Percentiles rank a stretch among this genome's conserved stretches.
These are phyloP conservation scores for Cydia pomonella DNA, from an alignment of 1,140 invertebrate genomes.

Conservation along the genomic window DNA sequence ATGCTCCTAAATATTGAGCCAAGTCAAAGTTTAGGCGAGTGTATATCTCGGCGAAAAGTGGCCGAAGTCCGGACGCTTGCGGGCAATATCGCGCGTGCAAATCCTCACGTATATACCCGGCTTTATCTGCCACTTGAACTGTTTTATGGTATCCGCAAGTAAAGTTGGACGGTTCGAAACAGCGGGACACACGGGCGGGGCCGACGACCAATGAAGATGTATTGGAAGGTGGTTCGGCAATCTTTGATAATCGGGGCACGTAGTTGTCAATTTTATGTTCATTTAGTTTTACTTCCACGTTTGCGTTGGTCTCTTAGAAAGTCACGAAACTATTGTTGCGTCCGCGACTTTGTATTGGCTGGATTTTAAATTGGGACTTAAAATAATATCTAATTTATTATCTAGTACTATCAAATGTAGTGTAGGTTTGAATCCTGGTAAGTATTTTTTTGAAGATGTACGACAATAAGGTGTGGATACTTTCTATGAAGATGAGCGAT, in stretches of 20 bases:
- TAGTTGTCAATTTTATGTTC: neutral
- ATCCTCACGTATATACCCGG: slow-evolving; percentile 47
- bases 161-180: slow-evolving; percentile 41
- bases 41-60: slow-evolving; percentile 30
- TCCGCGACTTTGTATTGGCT: neutral
- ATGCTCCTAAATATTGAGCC: slow-evolving; percentile 12
- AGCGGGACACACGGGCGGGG: slow-evolving; percentile 34
- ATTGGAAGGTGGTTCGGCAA: neutral
- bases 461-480: too few species aligned
- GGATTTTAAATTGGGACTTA: neutral
- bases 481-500: too few species aligned
- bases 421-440: too few species aligned
- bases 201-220: slow-evolving; percentile 6
- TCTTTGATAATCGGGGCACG: neutral
- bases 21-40: slow-evolving; percentile 26
- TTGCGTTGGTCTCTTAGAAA: neutral
- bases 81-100: slow-evolving; percentile 39
- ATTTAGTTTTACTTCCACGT: slow-evolving; percentile 1
- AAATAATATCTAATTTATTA: too few species aligned
- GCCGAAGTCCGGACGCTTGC: slow-evolving; percentile 22
- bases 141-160: slow-evolving; percentile 57
- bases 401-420: too few species aligned
- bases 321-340: neutral
- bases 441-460: too few species aligned
- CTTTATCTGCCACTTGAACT: slow-evolving; percentile 54